Evolutionary conservation across 2,113 vertebrate species (phyloP), one percentile per base, ranked within the genome.

Genomic region (Piprites chloris): DNA sequence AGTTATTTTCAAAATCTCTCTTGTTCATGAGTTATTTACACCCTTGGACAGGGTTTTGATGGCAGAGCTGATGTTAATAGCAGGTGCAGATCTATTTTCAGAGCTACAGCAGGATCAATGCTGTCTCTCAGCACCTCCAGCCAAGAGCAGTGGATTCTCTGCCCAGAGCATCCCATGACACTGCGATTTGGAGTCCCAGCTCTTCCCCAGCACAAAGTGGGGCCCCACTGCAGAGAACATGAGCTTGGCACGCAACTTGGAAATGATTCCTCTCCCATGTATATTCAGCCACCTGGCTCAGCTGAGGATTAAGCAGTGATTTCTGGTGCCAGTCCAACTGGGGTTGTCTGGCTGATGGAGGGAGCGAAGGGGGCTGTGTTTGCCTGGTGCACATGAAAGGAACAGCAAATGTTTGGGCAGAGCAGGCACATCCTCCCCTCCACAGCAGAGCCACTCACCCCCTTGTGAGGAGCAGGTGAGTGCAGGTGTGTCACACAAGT

Each of bases 61-160:
- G 91, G 77, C 73, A 56, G 87, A 77, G 89, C 65, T 95, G 89
- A 77, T 0, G 27, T 55, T 65, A 47, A 81, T 20, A 86, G 79
- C 93, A 96, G 95, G 91, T 96, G 91, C 89, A 89, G 88, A 90
- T 81, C 82, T 89, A 84, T 93, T 93, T 92, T 77, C 91, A 93
- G 91, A 91, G 85, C 85, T 89, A 17, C 73, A 84, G 78, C 78
- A 77, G 80, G 73, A 87, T 72, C 82, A 67, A 81, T 35, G 16
- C 49, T 65, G 91, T 84, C 72, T 86, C 76, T 67, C 56, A 30
- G 72, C 81, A 39, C 47, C 39, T 89, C 88, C 76, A 84, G 91
- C 95, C 95, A 96, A 71, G 66, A 89, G 67, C 88, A 87, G 73
- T 46, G 49, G 5, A 33, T 87, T 81, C 61, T 63, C 59, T 92